phyloP scores from a whole-genome alignment of 2,888 invertebrate species.

The Cordilura impudica region DNA sequence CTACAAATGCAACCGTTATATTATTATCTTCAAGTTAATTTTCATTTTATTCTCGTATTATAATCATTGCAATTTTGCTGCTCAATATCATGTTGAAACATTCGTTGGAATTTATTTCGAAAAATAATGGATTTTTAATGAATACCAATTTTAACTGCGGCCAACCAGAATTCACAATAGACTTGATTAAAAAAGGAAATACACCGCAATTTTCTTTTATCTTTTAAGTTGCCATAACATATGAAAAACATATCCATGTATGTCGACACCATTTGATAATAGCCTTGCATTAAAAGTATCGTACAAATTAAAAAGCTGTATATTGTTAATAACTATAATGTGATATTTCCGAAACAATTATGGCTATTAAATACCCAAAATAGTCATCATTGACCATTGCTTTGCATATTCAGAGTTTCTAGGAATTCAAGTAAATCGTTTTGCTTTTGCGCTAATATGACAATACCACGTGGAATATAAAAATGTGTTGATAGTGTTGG shows the following conservation, averaged over 20 bases:
- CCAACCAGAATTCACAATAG: neutral
- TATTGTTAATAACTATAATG: neutral
- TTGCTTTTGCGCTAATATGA: neutral
- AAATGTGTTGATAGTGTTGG: too few species aligned
- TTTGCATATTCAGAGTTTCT: neutral
- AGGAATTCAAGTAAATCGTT: neutral
- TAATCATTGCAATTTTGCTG: neutral
- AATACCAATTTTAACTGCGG: slow-evolving; percentile 3
- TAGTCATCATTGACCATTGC: neutral
- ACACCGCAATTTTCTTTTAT: neutral
- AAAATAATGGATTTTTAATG: slow-evolving; percentile 49
- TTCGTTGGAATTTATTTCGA: slow-evolving; percentile 23
- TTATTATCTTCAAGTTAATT: slow-evolving; percentile 3
- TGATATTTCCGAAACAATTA: neutral
- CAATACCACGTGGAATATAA: neutral
- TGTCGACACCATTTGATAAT: too few species aligned
- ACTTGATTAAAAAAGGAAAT: neutral
- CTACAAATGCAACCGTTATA: neutral
- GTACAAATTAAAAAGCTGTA: slow-evolving; percentile 3
- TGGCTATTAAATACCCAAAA: neutral
- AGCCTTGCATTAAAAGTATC: neutral
- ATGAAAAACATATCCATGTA: neutral
- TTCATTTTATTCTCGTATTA: neutral
- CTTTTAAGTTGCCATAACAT: neutral
- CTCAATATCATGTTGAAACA: neutral